Evolutionary conservation across 2,888 invertebrate genomes (phyloP), one percentile per base, ranked within the genome.

Genomic region (Pristionchus maxplancki): DNA sequence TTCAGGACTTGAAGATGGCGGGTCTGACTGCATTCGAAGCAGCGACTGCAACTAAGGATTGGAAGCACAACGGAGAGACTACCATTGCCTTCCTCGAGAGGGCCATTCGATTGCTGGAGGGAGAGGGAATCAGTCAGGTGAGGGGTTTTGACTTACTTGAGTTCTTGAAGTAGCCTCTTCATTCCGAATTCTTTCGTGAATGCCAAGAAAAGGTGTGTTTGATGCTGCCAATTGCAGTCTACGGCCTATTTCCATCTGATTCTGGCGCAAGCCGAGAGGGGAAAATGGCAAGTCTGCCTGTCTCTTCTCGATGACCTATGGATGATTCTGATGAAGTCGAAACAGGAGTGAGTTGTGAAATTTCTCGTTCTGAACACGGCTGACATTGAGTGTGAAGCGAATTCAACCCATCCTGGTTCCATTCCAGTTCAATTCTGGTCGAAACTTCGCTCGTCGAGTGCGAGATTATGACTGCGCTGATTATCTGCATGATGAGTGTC

Each of bases 311-410:
- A 89, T 31, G 87, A 67, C 15, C 71, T 89, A 9, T 89, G 89
- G 89, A 88, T 90, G 81, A 81, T 83, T 20, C 48, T 85, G 3
- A 90, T 90, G 89, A 90, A 90, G 64, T 84, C 62, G n/a, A 44
- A 83, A n/a, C 40, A 86, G 34, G 86, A 87, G 89, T 89, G 1
- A 87, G 28, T 83, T n/a, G n/a, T n/a, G n/a, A n/a, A 9, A 34
- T 40, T 74, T 17, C 8, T 40, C 31, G 28, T 64, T 28, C 11
- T 8, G 64, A 24, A n/a, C 24, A 64, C 64, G 64, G 64, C 24
- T 17, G 28, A 9, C 24, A 9, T n/a, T 9, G 11, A 64, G 8
- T 64, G 24, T 11, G 28, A 24, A n/a, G n/a, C n/a, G n/a, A n/a
- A n/a, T n/a, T n/a, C n/a, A n/a, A n/a, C n/a, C n/a, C n/a, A n/a